Evolutionary conservation across 2,888 invertebrate genomes (phyloP).

Genomic region (Hyles lineata): DNA sequence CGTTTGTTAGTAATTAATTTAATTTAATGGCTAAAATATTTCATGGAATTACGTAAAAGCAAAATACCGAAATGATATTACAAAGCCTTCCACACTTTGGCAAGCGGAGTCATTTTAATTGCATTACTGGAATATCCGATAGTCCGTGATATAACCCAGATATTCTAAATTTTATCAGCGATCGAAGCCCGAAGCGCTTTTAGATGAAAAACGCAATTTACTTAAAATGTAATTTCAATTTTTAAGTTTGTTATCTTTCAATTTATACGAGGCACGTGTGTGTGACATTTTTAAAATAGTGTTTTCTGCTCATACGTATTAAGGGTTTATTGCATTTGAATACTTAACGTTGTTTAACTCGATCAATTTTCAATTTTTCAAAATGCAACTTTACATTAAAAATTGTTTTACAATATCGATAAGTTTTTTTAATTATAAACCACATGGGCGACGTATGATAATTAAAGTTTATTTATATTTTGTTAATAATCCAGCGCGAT

Average conservation of each 20-base stretch:
- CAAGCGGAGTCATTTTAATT: constrained; percentile 15
- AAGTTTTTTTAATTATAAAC: too few species aligned
- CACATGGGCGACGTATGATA: too few species aligned
- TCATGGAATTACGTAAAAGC: constrained; percentile 10
- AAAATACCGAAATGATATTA: constrained; percentile 20
- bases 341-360: too few species aligned
- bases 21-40: constrained; percentile 11
- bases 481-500: too few species aligned
- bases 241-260: background rate
- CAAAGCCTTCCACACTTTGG: constrained; percentile 7
- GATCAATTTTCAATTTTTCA: too few species aligned
- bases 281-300: background rate
- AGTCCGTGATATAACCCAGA: background rate
- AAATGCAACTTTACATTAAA: too few species aligned
- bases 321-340: too few species aligned
- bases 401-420: too few species aligned
- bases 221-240: background rate
- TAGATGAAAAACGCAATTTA: constrained; percentile 1
- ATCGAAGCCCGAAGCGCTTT: background rate
- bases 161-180: constrained; percentile 11
- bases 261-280: background rate
- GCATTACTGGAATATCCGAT: constrained; percentile 18
- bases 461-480: too few species aligned
- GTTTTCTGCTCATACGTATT: background rate
- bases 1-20: constrained; percentile 7